Conservation (phyloP, 2,888 invertebrate species). For the Melitaea athalia region DNA sequence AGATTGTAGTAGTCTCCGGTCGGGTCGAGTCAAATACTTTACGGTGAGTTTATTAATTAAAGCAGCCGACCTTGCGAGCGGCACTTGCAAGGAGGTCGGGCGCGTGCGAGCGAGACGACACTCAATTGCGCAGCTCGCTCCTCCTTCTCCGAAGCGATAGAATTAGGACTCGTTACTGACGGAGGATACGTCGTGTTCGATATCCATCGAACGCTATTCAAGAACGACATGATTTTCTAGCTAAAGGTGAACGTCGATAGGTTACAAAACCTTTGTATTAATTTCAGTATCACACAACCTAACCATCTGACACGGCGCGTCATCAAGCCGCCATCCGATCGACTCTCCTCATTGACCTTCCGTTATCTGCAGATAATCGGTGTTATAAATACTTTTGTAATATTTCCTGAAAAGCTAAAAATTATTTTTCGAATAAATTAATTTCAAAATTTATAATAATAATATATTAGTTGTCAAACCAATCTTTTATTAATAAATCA, state of each 20-base stretch:
- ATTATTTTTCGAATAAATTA: background rate
- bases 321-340: slow-evolving; percentile 63
- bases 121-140: slow-evolving; percentile 35
- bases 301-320: slow-evolving; percentile 43
- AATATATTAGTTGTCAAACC: background rate
- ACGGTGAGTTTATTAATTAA: slow-evolving; percentile 83
- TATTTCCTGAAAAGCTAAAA: slow-evolving; percentile 31
- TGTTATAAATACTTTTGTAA: slow-evolving; percentile 45
- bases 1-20: slow-evolving; percentile 73
- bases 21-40: slow-evolving; percentile 81
- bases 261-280: slow-evolving; percentile 8
- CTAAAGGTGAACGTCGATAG: slow-evolving; percentile 8
- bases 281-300: slow-evolving; percentile 13
- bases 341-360: slow-evolving; percentile 79
- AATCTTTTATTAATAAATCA: background rate
- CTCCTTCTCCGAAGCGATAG: slow-evolving; percentile 20
- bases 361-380: slow-evolving; percentile 75
- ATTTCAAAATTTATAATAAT: background rate
- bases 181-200: slow-evolving; percentile 21
- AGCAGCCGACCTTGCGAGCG: slow-evolving; percentile 80
- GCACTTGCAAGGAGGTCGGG: slow-evolving; percentile 80
- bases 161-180: slow-evolving; percentile 24
- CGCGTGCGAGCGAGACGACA: slow-evolving; percentile 61
- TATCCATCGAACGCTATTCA: slow-evolving; percentile 22
- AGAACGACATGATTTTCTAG: no score